Evolutionary conservation across 2,113 vertebrate species (phyloP).

Genomic region (Donacobius atricapilla): DNA sequence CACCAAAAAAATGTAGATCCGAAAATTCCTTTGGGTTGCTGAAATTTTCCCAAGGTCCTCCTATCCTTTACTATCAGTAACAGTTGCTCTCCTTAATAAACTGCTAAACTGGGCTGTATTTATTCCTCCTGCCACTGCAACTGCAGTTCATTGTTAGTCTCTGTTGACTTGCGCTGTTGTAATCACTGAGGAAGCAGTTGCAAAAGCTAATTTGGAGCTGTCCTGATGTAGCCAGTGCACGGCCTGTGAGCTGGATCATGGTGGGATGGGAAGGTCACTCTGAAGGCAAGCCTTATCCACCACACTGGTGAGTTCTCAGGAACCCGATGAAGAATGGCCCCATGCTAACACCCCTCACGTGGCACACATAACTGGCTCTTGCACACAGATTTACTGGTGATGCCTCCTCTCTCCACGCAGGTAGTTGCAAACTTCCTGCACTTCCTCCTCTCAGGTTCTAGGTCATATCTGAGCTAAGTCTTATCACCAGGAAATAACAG

Average conservation of each 20-base stretch:
- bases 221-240: neutral
- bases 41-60: neutral
- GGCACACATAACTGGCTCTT: neutral
- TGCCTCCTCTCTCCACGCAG: accelerated
- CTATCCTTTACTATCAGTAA: neutral
- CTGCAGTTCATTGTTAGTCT: neutral
- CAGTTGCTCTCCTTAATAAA: neutral
- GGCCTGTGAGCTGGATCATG: neutral
- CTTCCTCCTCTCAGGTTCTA: neutral
- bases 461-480: neutral
- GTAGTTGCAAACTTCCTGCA: neutral
- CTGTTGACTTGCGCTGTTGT: neutral
- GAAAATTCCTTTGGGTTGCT: neutral
- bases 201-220: neutral
- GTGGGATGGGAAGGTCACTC: neutral
- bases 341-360: accelerated
- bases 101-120: neutral
- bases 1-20: neutral
- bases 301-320: neutral
- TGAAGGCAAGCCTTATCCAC: neutral
- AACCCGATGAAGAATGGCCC: neutral
- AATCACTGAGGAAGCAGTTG: neutral
- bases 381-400: neutral
- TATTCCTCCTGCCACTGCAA: neutral
- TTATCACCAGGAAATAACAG: neutral